Percentiles rank a stretch among this genome's conserved stretches.
phyloP scores from a whole-genome alignment of 2,888 invertebrate genomes.

The Campoplex capitator region DNA sequence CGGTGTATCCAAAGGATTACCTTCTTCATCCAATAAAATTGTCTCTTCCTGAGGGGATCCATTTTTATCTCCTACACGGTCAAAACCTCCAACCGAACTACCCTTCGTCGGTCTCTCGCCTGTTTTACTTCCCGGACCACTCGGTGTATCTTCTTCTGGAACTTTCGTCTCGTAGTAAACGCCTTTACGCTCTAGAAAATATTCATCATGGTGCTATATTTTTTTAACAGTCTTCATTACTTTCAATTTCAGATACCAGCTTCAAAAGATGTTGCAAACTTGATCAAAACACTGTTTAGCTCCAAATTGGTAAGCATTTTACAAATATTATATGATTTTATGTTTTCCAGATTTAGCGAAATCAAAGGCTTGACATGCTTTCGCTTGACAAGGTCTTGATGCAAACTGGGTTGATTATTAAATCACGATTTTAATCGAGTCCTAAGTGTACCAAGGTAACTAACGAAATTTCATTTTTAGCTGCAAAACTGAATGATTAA shows the following conservation, averaged over 20 bases:
- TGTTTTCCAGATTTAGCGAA: not conserved
- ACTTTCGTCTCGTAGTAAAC: slow-evolving; percentile 84
- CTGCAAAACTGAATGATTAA: slow-evolving; percentile 46
- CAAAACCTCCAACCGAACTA: slow-evolving; percentile 73
- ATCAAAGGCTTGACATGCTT: not conserved
- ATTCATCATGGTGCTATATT: slow-evolving; percentile 46
- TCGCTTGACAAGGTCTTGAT: slow-evolving; percentile 13
- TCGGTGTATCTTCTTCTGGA: slow-evolving; percentile 82
- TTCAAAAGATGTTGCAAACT: slow-evolving; percentile 54
- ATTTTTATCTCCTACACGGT: slow-evolving; percentile 72
- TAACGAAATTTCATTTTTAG: slow-evolving; percentile 43
- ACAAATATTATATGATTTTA: not conserved
- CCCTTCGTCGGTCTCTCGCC: slow-evolving; percentile 75
- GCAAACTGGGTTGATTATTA: slow-evolving; percentile 38
- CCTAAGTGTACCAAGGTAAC: slow-evolving; percentile 52
- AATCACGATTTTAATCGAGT: slow-evolving; percentile 48
- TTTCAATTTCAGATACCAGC: slow-evolving; percentile 60
- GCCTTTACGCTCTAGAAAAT: slow-evolving; percentile 86
- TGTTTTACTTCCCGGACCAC: slow-evolving; percentile 80
- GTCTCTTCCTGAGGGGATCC: slow-evolving; percentile 69
- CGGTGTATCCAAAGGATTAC: slow-evolving; percentile 84
- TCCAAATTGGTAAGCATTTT: not conserved
- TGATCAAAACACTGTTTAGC: not conserved
- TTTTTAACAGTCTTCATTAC: slow-evolving; percentile 13
- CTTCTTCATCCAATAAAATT: slow-evolving; percentile 82